Evolutionary conservation across 2,888 invertebrate species (phyloP).

Genomic region (Heliothis peltigera): DNA sequence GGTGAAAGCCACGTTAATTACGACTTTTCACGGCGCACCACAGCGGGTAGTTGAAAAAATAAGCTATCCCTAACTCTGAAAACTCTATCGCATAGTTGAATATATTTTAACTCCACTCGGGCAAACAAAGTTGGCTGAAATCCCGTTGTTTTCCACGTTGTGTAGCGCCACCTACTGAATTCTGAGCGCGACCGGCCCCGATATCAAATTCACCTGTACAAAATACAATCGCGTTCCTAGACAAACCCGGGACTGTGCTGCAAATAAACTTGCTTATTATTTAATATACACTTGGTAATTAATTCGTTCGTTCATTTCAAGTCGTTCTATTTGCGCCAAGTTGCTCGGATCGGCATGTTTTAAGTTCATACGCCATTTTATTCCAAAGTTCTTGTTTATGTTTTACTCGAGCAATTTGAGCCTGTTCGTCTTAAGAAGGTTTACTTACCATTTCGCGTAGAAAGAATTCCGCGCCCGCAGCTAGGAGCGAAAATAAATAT

Average conservation of each 20-base stretch:
- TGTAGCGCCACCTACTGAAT: constrained; percentile 36
- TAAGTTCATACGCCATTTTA: constrained; percentile 75
- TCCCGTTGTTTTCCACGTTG: constrained; percentile 51
- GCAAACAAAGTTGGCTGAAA: constrained; percentile 58
- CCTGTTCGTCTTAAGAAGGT: constrained; percentile 72
- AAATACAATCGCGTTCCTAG: constrained; percentile 19
- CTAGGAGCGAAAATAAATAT: constrained; percentile 63
- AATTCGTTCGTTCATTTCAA: constrained; percentile 36
- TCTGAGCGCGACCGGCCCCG: constrained; percentile 21
- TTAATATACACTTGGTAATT: constrained; percentile 28
- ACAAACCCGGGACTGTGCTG: constrained; percentile 11
- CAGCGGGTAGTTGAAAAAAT: constrained; percentile 73
- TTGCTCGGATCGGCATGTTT: constrained; percentile 58
- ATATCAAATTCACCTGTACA: constrained; percentile 50
- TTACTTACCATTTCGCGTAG: constrained; percentile 77
- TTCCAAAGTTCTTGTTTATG: constrained; percentile 78
- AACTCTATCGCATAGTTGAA: constrained; percentile 65
- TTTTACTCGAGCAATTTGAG: constrained; percentile 75
- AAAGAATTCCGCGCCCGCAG: constrained; percentile 66
- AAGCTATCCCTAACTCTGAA: constrained; percentile 66
- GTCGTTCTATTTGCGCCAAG: constrained; percentile 41
- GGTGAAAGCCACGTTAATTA: constrained; percentile 82
- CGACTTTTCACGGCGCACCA: constrained; percentile 72
- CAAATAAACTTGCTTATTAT: constrained; percentile 29
- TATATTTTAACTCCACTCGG: constrained; percentile 67